phyloP scores from a whole-genome alignment of 2,888 invertebrate genomes.

The Deilephila elpenor region DNA sequence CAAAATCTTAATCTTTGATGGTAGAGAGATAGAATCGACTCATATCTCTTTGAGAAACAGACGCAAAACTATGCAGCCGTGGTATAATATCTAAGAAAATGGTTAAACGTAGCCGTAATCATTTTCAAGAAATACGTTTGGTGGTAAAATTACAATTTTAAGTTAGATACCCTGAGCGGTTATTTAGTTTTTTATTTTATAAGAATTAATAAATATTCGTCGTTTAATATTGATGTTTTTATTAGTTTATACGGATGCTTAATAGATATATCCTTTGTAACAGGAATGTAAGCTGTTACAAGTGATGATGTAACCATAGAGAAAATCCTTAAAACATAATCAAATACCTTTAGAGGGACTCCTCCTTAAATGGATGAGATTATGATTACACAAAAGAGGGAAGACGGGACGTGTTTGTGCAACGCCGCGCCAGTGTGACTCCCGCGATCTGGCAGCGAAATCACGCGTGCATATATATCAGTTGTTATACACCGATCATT shows the following conservation, averaged over 20 bases:
- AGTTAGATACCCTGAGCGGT: not conserved
- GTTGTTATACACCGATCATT: slow-evolving; percentile 62
- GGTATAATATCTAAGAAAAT: not conserved
- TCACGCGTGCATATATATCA: slow-evolving; percentile 41
- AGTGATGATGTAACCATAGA: not conserved
- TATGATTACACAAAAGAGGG: slow-evolving; percentile 3
- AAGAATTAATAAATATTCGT: too few relatives aligned
- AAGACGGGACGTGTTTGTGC: slow-evolving; percentile 5
- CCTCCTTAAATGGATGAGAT: not conserved
- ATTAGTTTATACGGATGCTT: too few relatives aligned
- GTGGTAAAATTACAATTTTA: not conserved
- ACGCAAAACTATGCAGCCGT: slow-evolving; percentile 1
- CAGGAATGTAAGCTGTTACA: too few relatives aligned
- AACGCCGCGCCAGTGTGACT: slow-evolving; percentile 49
- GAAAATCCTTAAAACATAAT: not conserved
- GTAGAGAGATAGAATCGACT: not conserved
- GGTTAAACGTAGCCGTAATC: not conserved
- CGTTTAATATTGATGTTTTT: too few relatives aligned
- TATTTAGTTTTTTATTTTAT: too few relatives aligned
- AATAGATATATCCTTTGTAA: too few relatives aligned
- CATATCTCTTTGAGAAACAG: slow-evolving; percentile 2
- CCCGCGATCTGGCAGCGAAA: slow-evolving; percentile 52
- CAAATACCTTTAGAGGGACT: not conserved
- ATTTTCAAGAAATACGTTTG: not conserved
- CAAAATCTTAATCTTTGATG: slow-evolving; percentile 10